Evolutionary conservation across 2,888 invertebrate species (phyloP).

Genomic region (Gymnocheta viridis): DNA sequence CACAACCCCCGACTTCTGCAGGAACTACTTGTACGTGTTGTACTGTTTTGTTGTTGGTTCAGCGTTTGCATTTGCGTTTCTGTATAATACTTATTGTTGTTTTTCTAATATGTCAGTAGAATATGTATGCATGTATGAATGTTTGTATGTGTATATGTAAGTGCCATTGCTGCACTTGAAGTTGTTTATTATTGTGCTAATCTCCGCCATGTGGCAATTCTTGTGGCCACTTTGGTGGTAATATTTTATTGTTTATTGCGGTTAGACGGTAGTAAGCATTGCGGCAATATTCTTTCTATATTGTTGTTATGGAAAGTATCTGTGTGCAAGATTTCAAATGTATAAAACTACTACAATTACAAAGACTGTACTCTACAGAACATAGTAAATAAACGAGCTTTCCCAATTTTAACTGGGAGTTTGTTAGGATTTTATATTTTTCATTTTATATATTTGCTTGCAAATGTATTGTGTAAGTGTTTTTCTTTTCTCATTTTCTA

Average conservation of each 20-base stretch:
- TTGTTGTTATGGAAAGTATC: not conserved
- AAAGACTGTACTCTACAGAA: constrained; percentile 43
- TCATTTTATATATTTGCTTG: not conserved
- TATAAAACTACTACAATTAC: constrained; percentile 20
- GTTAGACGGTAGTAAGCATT: constrained; percentile 69
- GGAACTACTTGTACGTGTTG: not conserved
- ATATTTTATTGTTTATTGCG: constrained; percentile 71
- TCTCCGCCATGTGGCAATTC: constrained; percentile 70
- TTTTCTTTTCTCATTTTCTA: not conserved
- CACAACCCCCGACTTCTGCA: constrained; percentile 7
- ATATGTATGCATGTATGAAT: not conserved
- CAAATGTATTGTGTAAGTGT: not conserved
- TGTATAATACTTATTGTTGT: constrained; percentile 19
- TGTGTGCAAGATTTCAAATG: not conserved
- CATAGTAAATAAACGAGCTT: constrained; percentile 47
- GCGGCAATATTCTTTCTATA: constrained; percentile 63
- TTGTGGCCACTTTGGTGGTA: constrained; percentile 70
- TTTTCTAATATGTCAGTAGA: not conserved
- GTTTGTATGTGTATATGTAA: not conserved
- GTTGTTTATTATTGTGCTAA: constrained; percentile 71
- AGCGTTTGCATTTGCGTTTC: not conserved
- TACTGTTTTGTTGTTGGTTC: not conserved
- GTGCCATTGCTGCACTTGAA: constrained; percentile 66
- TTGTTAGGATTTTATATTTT: constrained; percentile 41
- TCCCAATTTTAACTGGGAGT: constrained; percentile 28